Base-by-base conservation (phyloP, 2,888 invertebrate genomes). In the Brenthis daphne region DNA sequence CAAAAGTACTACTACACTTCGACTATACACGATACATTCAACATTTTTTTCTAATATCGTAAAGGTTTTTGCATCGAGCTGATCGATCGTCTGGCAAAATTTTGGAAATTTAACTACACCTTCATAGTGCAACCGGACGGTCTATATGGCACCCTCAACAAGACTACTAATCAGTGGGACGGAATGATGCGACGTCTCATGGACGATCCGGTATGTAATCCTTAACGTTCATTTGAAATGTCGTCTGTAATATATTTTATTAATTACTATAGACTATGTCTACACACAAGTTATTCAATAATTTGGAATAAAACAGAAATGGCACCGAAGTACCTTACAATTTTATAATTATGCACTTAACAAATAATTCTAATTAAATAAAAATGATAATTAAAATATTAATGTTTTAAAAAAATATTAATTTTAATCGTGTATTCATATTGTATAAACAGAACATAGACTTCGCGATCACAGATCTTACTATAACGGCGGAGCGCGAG, bases 401-500 rank as follows among this genome's bases (percentile, higher is more conserved):
- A 20, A 20, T 20, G 20, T 20, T 20, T 20, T 20, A 24, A 29
- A 29, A 43, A 43, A 11, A 37, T 6, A 37, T 6, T 8, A 37
- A 37, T 37, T 8, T 37, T 37, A 37, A 8, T 43, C 37, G 1
- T 54, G 12, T 24, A 53, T 12, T 6, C 12, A 8, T 50, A 16
- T 24, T 29, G 4, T 29, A 3, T 6, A 50, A 6, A 37, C 70
- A 97, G 97, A 94, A 94, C 78, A 96, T 97, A 37, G 96, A 98
- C 89, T 94, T 99, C 82, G 98, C 98, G 3, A 97, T 99, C 72
- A 98, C 98, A 0, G 98, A 99, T 84, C 93, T 99, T 79, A 96
- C 97, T 33, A 96, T 97, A 78, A 98, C 99, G 33, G 96, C 98
- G 68, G 96, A 97, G 79, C 94, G 99, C 71, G 97, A 98, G 88